These are phyloP conservation scores for Stigmatopora argus DNA, from an alignment of 2,113 vertebrate species.

Conservation along the genomic window DNA sequence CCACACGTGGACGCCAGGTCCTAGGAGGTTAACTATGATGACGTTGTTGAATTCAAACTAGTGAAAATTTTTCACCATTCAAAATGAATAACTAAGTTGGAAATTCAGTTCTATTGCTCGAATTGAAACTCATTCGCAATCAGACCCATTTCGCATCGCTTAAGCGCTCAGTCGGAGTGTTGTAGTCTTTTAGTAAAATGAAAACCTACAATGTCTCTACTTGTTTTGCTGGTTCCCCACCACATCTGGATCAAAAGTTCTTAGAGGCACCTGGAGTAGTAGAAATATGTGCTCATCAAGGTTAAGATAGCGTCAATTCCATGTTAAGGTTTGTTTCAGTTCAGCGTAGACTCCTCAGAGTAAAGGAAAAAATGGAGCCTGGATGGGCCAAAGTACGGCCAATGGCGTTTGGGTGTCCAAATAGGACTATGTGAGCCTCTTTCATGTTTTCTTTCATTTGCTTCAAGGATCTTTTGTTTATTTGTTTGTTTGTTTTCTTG, in stretches of 20 bases:
- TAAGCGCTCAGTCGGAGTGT: constrained; percentile 51
- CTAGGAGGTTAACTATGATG: neutral
- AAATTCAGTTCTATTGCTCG: constrained; percentile 4
- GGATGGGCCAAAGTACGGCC: constrained; percentile 35
- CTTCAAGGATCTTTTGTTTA: constrained; percentile 15
- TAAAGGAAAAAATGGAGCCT: constrained; percentile 30
- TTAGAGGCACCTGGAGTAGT: constrained; percentile 69
- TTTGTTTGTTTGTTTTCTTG: no score
- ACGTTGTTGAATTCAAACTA: constrained; percentile 8
- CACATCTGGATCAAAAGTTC: constrained; percentile 64
- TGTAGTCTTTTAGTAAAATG: constrained; percentile 57
- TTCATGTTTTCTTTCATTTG: constrained; percentile 16
- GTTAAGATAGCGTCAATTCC: constrained; percentile 64
- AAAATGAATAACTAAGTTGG: constrained; percentile 15
- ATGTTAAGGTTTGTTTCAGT: constrained; percentile 55
- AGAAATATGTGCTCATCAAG: constrained; percentile 71
- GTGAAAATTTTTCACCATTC: constrained; percentile 34
- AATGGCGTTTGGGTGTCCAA: constrained; percentile 33
- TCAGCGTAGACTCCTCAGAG: constrained; percentile 56
- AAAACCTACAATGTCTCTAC: constrained; percentile 60
- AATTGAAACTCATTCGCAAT: constrained; percentile 41
- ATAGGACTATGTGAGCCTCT: constrained; percentile 27
- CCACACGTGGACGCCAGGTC: no score
- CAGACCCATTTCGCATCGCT: constrained; percentile 23
- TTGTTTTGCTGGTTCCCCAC: constrained; percentile 69